Evolutionary conservation across 2,797 vertebrate species (phyloP).

Genomic region (Tadarida brasiliensis): DNA sequence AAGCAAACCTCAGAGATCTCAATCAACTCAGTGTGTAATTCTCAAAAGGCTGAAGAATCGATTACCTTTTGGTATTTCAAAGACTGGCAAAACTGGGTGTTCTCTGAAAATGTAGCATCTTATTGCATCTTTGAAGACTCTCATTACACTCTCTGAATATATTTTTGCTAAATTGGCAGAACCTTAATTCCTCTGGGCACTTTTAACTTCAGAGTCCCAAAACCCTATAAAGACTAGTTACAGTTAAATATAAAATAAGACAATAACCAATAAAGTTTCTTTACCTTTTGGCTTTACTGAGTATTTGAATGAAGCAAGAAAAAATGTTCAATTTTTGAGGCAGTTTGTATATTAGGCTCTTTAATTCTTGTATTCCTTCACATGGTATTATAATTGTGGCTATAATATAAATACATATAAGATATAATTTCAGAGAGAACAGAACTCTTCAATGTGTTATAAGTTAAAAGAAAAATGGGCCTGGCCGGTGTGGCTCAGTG

Average conservation of each 20-base stretch:
- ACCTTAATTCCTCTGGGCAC: background rate
- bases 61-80: slow-evolving; percentile 18
- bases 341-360: background rate
- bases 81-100: background rate
- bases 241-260: slow-evolving; percentile 36
- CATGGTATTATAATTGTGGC: background rate
- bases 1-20: background rate
- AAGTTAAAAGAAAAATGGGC: background rate
- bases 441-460: background rate
- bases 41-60: background rate
- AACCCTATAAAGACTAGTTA: background rate
- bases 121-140: background rate
- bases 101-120: background rate
- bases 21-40: background rate
- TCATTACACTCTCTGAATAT: background rate
- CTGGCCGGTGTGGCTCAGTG: too few species aligned
- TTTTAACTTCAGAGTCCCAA: background rate
- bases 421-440: background rate
- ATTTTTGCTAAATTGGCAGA: slow-evolving; percentile 28
- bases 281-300: background rate
- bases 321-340: background rate
- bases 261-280: background rate
- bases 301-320: background rate
- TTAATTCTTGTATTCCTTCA: background rate
- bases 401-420: background rate